These are phyloP conservation scores for Scotopteryx bipunctaria DNA, from an alignment of 2,888 invertebrate genomes.

Conservation along the genomic window DNA sequence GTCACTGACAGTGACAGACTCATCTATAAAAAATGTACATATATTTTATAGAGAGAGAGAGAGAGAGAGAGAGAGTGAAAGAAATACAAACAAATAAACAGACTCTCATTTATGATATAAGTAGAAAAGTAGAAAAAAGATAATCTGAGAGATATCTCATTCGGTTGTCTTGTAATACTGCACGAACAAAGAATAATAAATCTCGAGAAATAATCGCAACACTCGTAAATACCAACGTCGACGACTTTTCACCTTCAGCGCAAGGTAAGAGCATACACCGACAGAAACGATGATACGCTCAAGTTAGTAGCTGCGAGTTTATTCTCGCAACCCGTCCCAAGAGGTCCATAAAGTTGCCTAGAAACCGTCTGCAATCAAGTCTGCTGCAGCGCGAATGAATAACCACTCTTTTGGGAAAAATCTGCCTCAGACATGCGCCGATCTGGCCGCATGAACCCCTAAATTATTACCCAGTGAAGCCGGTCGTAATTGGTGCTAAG, in stretches of 20 bases:
- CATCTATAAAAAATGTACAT: no score
- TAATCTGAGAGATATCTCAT: not conserved
- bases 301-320: conserved; percentile 4
- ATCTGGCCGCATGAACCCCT: conserved; percentile 22
- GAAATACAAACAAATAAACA: no score
- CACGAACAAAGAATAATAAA: conserved; percentile 4
- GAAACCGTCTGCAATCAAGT: conserved; percentile 38
- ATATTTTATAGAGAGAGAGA: no score
- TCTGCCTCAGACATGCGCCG: conserved; percentile 22
- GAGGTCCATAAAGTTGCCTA: conserved; percentile 32
- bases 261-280: conserved; percentile 1
- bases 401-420: conserved; percentile 36
- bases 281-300: conserved; percentile 12
- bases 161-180: not conserved
- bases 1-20: no score
- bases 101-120: no score
- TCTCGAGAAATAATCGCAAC: not conserved
- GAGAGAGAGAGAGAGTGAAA: no score
- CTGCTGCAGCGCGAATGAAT: conserved; percentile 35
- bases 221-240: conserved; percentile 1
- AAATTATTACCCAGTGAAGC: conserved; percentile 35
- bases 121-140: no score
- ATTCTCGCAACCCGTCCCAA: conserved; percentile 24
- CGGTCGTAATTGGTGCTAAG: conserved; percentile 39
- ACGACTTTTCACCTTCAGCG: conserved; percentile 5